Evolutionary conservation across 2,888 invertebrate genomes (phyloP).

Genomic region (Acronicta alni): DNA sequence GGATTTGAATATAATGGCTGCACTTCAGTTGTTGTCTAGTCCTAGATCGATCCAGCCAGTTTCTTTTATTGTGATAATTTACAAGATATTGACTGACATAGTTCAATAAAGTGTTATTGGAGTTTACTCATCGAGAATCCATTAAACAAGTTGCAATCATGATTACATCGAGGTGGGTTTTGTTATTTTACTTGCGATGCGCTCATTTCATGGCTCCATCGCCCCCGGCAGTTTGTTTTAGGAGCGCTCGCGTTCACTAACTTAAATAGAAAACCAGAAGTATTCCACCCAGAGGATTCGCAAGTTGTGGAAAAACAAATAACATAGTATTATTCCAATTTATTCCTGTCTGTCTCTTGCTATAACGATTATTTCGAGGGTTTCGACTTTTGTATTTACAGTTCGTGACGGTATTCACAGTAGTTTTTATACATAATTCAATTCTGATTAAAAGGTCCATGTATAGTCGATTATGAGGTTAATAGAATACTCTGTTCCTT

Average conservation of each 20-base stretch:
- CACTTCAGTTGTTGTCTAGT: conserved; percentile 18
- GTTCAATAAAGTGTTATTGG: conserved; percentile 12
- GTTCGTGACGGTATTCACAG: too few relatives aligned
- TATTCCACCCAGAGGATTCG: conserved; percentile 9
- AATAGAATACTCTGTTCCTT: too few relatives aligned
- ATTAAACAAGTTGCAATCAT: conserved; percentile 30
- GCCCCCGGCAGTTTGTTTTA: conserved; percentile 26
- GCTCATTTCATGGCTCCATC: conserved; percentile 22
- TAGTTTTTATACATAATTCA: too few relatives aligned
- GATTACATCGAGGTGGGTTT: conserved; percentile 18
- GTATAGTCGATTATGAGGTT: too few relatives aligned
- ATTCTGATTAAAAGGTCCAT: too few relatives aligned
- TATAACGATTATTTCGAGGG: too few relatives aligned
- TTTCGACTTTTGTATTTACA: too few relatives aligned
- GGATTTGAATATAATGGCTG: conserved; percentile 37
- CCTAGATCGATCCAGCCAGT: conserved; percentile 16
- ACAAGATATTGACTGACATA: conserved; percentile 11
- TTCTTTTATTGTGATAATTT: conserved; percentile 24
- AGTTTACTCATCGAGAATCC: conserved; percentile 15
- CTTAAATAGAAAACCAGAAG: conserved; percentile 12
- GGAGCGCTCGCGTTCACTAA: conserved; percentile 10
- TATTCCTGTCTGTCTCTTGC: too few relatives aligned
- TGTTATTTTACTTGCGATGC: conserved; percentile 28
- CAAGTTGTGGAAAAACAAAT: conserved; percentile 4
- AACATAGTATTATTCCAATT: too few relatives aligned